These are phyloP conservation scores for Virgularia gustaviana DNA, from an alignment of 92 coral and sea anemone species.

Conservation along the genomic window DNA sequence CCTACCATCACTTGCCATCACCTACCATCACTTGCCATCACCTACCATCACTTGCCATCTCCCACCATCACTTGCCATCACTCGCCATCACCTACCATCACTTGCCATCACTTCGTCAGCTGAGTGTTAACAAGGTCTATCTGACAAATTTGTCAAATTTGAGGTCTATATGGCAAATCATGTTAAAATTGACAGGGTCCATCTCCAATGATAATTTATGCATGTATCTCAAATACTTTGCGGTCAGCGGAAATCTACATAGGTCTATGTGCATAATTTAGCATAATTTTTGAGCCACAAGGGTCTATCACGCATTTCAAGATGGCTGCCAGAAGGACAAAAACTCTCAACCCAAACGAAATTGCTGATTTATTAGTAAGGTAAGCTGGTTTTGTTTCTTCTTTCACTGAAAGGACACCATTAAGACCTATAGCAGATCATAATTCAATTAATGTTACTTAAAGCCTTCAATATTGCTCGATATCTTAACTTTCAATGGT, in stretches of 20 bases:
- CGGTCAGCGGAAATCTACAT: background rate
- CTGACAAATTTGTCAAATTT: conserved; percentile 13
- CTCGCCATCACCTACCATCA: no score
- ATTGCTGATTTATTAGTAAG: conserved; percentile 1
- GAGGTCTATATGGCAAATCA: conserved; percentile 1
- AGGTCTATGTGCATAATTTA: background rate
- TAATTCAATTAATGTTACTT: background rate
- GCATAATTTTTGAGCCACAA: background rate
- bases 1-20: no score
- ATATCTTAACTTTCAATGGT: no score
- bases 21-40: no score
- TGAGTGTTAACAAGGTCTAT: conserved; percentile 6
- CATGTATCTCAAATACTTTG: background rate
- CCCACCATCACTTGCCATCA: no score
- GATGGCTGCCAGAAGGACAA: conserved; percentile 6
- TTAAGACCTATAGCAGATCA: background rate
- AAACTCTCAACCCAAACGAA: background rate
- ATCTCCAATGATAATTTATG: conserved; percentile 13
- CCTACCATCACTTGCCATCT: no score
- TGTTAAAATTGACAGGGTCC: conserved; percentile 2
- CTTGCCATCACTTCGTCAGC: no score
- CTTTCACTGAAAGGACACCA: background rate
- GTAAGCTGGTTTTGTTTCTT: background rate
- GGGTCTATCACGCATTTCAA: conserved; percentile 10
- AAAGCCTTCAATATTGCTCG: background rate